Evolutionary conservation across 2,797 vertebrate genomes (phyloP).

Genomic region (Hippocampus kuda): DNA sequence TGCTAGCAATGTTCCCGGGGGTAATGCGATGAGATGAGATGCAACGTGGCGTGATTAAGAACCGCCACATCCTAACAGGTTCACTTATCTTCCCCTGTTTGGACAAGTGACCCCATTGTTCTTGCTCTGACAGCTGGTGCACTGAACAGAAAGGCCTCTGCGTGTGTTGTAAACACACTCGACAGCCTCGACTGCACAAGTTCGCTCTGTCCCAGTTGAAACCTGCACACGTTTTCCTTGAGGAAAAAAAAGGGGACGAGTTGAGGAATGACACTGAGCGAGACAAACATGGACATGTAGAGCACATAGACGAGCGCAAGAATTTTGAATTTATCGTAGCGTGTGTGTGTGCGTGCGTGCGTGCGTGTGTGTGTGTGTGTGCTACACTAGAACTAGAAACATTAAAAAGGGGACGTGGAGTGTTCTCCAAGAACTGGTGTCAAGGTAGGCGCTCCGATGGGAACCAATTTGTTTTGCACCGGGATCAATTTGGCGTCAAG

Average conservation of each 20-base stretch:
- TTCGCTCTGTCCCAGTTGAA: no score
- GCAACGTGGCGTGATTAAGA: slow-evolving; percentile 24
- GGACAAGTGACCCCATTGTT: slow-evolving; percentile 55
- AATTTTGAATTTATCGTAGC: no score
- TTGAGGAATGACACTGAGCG: slow-evolving; percentile 29
- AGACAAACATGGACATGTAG: slow-evolving; percentile 37
- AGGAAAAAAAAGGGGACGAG: slow-evolving; percentile 28
- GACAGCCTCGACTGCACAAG: slow-evolving; percentile 20
- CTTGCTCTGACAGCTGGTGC: slow-evolving; percentile 50
- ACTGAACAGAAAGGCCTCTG: slow-evolving; percentile 38
- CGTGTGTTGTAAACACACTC: slow-evolving; percentile 42
- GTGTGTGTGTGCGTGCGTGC: no score
- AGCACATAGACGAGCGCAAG: slow-evolving; percentile 23
- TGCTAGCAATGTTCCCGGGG: background rate
- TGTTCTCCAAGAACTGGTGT: slow-evolving; percentile 29
- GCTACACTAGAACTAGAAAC: background rate
- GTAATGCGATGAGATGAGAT: slow-evolving; percentile 15
- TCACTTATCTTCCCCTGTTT: slow-evolving; percentile 38
- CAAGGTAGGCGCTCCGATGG: slow-evolving; percentile 41
- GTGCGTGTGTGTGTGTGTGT: no score
- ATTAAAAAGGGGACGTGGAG: slow-evolving; percentile 30
- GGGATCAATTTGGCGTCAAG: slow-evolving; percentile 26
- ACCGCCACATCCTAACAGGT: slow-evolving; percentile 28
- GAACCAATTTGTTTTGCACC: slow-evolving; percentile 42
- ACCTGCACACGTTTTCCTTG: slow-evolving; percentile 30